Evolutionary conservation across 1,140 invertebrate genomes (phyloP), one percentile per base, ranked within the genome.

Genomic region (Leptopilina boulardi): DNA sequence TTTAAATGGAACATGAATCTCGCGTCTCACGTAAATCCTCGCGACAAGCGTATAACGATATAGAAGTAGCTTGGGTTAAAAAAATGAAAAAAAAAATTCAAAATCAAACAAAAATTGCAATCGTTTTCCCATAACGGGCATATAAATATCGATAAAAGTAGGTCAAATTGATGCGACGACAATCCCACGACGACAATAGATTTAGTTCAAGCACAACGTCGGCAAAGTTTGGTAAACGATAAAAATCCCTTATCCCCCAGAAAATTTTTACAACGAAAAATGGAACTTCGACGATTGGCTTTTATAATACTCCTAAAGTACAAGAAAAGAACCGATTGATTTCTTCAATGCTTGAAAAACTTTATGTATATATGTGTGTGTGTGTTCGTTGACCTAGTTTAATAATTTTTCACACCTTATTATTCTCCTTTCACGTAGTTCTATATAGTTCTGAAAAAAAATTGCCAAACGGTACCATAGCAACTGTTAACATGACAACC

Each of bases 1-100:
- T 80, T 83, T 83, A 80, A 38, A 81, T 78, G 74, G 79, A 21
- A 81, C 79, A 78, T 81, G 82, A 83, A 81, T 83, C 79, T 83
- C 76, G 41, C 76, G 41, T 73, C 11, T 66, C 74, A 71, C 77
- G 79, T 83, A 83, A 83, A 83, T 83, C 80, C 77, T 56, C 76
- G 30, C 75, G 47, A 30, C 74, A 70, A 70, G 44, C 66, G 70
- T 77, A 72, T 73, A 56, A 73, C 77, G 79, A 80, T 80, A 80
- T 78, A 38, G 5, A 78, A 74, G 75, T 73, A 38, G 75, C 70
- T 42, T 73, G 76, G 73, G 80, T 75, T 4, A 38, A 6, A 38
- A 9, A 9, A 6, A 38, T n/a, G 34, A 38, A n/a, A 51, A 15
- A 51, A 18, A 51, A 15, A 44, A 15, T n/a, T n/a, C n/a, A n/a